Base-by-base conservation (phyloP, 2,113 vertebrate genomes). In the Archilochus colubris region DNA sequence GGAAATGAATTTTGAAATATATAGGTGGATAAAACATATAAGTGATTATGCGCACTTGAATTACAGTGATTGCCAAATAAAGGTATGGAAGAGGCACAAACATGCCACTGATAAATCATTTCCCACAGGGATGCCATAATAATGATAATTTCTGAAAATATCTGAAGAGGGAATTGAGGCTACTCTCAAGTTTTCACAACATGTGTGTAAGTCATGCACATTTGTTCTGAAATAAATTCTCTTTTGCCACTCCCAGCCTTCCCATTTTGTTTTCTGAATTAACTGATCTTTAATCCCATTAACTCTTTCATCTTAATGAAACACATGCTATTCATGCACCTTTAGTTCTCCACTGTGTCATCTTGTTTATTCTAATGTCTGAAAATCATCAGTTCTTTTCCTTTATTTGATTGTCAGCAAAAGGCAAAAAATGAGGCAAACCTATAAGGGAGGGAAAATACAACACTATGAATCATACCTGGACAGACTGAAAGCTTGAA, bases 271-370 rank as follows among this genome's bases (percentile, higher is more conserved):
- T 66, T 95, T 96, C 93, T 91, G 84, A 95, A 91, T 78, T 90
- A 95, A 93, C 88, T 96, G 94, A 96, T 87, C 94, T 74, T 95
- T 96, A 94, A 95, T 84, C 92, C 94, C 89, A 93, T 95, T 97
- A 96, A 85, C 30, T 87, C 53, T 84, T 81, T 63, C 59, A 33
- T 94, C 84, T 91, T 96, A 84, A 96, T 97, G 94, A 48, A 94
- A 96, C 97, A 80, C 91, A 93, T 36, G 10, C 89, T 88, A 95
- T 86, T 97, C 88, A 70, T 91, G 50, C 57, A 28, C 82, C 89
- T 95, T 82, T 90, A 86, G 69, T 46, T 78, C 87, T 86, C 59
- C 79, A 66, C 84, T 73, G 55, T 87, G 89, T 67, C 77, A 95
- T 96, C 59, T 2, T 85, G 84, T 95, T 96, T 76, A 76, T 88